Evolutionary conservation across 2,888 invertebrate species (phyloP), one percentile per base, ranked within the genome.

Genomic region (Eurytoma californica): DNA sequence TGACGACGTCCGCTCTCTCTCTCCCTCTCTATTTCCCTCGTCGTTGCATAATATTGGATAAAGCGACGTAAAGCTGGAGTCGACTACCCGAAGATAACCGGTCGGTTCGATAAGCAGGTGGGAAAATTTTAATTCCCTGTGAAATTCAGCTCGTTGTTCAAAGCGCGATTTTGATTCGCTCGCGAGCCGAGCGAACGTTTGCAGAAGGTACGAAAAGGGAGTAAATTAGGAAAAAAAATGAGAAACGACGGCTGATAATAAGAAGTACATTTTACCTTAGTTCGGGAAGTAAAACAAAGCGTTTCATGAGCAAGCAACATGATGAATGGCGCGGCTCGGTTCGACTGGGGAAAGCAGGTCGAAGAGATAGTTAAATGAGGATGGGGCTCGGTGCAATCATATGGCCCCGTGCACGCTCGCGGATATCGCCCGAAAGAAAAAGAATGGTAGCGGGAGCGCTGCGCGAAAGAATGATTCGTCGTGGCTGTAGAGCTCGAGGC

Each of bases 401-500:
- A 68, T 16, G 51, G 30, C 60, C 49, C 53, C n/a, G 57, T 12
- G 24, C 30, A 61, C 12, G 28, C 47, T 51, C 72, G 9, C 18
- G 53, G 24, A 60, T 53, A n/a, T 24, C n/a, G 5, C 18, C 9
- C 28, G 24, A 47, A 39, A 16, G 28, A 66, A 18, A 75, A 49
- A 73, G 16, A 60, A 20, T 60, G 57, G 28, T 3, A 65, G n/a
- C n/a, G 9, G n/a, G 47, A 39, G 3, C 39, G 0, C 39, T 9
- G 39, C 24, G 13, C 18, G 20, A n/a, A 47, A 76, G 67, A 68
- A 63, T 28, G 77, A 77, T 72, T 67, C 47, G 73, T 67, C 77
- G 65, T 65, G 24, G 65, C 20, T 24, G n/a, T 47, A 39, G 67
- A 30, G 66, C 63, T n/a, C 51, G 68, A 76, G 75, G 86, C 85